Evolutionary conservation across 2,888 invertebrate species (phyloP).

Genomic region (Ormyrus labotus): DNA sequence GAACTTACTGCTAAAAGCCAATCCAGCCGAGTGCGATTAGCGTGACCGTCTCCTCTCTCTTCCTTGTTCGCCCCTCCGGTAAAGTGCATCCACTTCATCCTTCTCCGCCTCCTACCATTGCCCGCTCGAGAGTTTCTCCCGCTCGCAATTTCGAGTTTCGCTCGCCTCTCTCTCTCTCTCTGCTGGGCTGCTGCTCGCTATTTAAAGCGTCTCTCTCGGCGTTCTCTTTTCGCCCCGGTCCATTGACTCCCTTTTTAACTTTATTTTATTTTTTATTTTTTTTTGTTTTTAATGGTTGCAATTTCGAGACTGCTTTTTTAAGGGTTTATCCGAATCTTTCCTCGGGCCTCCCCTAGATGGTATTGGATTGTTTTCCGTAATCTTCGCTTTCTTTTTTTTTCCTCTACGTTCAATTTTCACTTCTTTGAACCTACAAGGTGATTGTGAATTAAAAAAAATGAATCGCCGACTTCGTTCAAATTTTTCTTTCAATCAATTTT

Average conservation of each 20-base stretch:
- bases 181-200: no score
- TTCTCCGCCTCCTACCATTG: neutral
- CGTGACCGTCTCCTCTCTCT: conserved; percentile 62
- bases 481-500: no score
- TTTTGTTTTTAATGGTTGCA: conserved; percentile 8
- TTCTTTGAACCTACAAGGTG: no score
- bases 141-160: conserved; percentile 42
- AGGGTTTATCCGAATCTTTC: conserved; percentile 10
- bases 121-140: neutral
- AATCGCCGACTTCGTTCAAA: no score
- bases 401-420: no score
- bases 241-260: neutral
- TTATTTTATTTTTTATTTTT: no score
- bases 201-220: neutral
- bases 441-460: no score
- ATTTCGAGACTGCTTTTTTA: neutral
- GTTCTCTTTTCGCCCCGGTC: neutral
- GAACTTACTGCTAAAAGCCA: conserved; percentile 69
- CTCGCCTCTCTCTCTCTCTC: neutral
- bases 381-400: no score
- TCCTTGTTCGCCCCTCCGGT: conserved; percentile 5
- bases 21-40: conserved; percentile 69
- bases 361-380: no score
- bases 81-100: conserved; percentile 47
- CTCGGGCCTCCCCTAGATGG: neutral